Conservation (phyloP, 2,888 invertebrate genomes). For the Eristalinus aeneus region DNA sequence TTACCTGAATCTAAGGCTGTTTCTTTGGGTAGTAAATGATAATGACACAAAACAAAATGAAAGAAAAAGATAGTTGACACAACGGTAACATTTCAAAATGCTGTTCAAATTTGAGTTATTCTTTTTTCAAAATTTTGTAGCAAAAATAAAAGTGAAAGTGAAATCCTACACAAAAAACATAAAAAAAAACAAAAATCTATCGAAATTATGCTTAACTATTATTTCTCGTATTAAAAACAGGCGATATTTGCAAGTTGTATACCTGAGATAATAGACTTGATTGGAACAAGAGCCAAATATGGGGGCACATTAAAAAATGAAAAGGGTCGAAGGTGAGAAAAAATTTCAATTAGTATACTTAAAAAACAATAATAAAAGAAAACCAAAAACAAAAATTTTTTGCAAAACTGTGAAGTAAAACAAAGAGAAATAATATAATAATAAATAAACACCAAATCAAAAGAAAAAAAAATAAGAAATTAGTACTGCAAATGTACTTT, state of each 20-base stretch:
- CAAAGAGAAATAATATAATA: conserved; percentile 69
- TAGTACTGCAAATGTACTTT: conserved; percentile 72
- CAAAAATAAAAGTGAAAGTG: conserved; percentile 44
- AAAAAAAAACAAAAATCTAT: conserved; percentile 71
- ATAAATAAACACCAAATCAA: conserved; percentile 74
- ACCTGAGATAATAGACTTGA: conserved; percentile 99
- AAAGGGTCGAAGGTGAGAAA: conserved; percentile 99
- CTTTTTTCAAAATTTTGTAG: conserved; percentile 64
- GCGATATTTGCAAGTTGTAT: conserved; percentile 99
- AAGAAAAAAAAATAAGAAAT: conserved; percentile 71
- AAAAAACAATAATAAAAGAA: conserved; percentile 61
- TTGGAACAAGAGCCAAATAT: conserved; percentile 99
- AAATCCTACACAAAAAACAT: conserved; percentile 69
- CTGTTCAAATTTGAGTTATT: conserved; percentile 50
- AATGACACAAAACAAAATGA: neutral
- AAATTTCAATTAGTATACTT: conserved; percentile 73
- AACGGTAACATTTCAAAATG: conserved; percentile 46
- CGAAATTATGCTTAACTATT: conserved; percentile 77
- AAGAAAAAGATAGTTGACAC: neutral
- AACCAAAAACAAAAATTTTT: conserved; percentile 72
- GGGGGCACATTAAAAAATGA: conserved; percentile 99
- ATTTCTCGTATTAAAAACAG: conserved; percentile 83
- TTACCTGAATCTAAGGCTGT: conserved; percentile 26
- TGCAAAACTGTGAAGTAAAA: conserved; percentile 74
- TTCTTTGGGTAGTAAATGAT: conserved; percentile 49